Evolutionary conservation across 2,113 vertebrate species (phyloP), one percentile per base, ranked within the genome.

Genomic region (Nothobranchius furzeri): DNA sequence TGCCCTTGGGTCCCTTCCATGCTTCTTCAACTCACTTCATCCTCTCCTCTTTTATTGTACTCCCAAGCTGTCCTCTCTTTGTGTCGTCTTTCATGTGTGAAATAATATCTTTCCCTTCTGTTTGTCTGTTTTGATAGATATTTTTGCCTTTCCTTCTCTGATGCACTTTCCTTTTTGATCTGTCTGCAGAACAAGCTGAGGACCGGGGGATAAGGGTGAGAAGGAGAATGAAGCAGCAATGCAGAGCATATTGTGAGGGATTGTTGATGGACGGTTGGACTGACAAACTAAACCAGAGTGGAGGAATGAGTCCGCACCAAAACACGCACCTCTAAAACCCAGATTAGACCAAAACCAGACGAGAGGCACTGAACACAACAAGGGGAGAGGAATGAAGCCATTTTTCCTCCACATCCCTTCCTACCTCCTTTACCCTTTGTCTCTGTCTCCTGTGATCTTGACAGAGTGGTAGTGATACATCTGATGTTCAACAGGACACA

Each of bases 121-220:
- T 66, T 73, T 72, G 24, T 48, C 60, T 46, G 14, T 51, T 65
- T 47, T 70, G 20, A 64, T 69, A 30, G 46, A 12, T 40, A 57
- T 17, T 58, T 68, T 64, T 36, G 17, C 6, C 14, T 40, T 24
- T 53, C 30, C 8, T 0, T 54, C 53, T 75, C 73, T 76, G 12
- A 77, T 42, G 17, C 70, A n/a, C 68, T 56, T 59, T 48, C 36
- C 51, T 49, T 62, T 69, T 45, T 62, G n/a, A 65, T 75, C 47
- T 7, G 13, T 71, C 66, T 75, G 46, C 85, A 94, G 93, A 91
- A 82, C 78, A 91, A 92, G 90, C 64, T 92, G 84, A 91, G 88
- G 76, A 91, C 91, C 3, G 91, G 92, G 30, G 90, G 93, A 63
- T 93, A 91, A 85, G 52, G 45, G 69, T 15, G 15, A 36, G 49